Conservation (phyloP, 2,888 invertebrate species). For the Drosophila melanosoma region DNA sequence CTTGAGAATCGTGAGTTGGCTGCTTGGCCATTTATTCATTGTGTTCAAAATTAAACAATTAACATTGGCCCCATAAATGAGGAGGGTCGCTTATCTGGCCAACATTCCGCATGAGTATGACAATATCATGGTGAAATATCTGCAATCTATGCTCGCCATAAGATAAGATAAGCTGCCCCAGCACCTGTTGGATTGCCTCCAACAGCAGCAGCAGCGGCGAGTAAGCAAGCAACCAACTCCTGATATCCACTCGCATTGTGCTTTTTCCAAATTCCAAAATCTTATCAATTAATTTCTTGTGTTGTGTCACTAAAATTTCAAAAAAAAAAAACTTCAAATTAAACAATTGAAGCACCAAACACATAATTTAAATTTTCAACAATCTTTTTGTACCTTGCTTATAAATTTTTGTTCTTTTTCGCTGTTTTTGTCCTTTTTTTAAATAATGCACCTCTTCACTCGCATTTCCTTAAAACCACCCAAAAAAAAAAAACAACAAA, state of each 20-base stretch:
- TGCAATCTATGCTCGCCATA: constrained; percentile 77
- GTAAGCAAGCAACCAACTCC: constrained; percentile 53
- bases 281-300: constrained; percentile 22
- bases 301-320: constrained; percentile 29
- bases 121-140: constrained; percentile 75
- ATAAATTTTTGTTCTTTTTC: constrained; percentile 17
- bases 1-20: constrained; percentile 33
- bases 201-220: constrained; percentile 44
- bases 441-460: constrained; percentile 53
- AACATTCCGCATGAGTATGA: constrained; percentile 17
- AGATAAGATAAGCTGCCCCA: constrained; percentile 78
- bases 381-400: constrained; percentile 33
- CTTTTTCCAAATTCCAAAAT: constrained; percentile 37
- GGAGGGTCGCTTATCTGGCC: constrained; percentile 58
- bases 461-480: constrained; percentile 19
- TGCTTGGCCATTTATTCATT: constrained; percentile 31
- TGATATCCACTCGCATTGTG: constrained; percentile 20
- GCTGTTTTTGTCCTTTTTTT: constrained; percentile 15
- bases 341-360: constrained; percentile 21
- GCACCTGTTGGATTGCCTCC: constrained; percentile 18
- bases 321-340: background rate
- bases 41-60: constrained; percentile 33
- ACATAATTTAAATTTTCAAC: constrained; percentile 3
- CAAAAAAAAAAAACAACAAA: constrained; percentile 36
- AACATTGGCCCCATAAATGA: constrained; percentile 55